Evolutionary conservation across 2,888 invertebrate genomes (phyloP), one percentile per base, ranked within the genome.

Genomic region (Erebia palarica): DNA sequence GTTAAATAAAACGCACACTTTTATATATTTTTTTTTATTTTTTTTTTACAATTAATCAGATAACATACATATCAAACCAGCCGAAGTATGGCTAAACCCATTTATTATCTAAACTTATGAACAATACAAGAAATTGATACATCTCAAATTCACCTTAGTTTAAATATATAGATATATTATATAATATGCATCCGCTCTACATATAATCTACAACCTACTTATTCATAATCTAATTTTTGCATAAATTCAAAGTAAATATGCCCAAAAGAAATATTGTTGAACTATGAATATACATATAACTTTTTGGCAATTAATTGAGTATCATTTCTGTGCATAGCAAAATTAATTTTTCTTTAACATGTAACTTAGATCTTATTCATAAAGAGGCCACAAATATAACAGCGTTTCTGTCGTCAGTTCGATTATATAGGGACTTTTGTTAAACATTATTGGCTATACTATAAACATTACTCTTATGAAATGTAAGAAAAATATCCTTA

Each of bases 301-400:
- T 93, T 94, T 94, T 94, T 94, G 94, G 94, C 94, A 94, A 94
- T 93, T 92, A 91, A 93, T 91, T 94, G 94, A 94, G 94, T 94
- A 94, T 94, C 93, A 93, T 93, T 92, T 93, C 90, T 93, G 93
- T 93, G 93, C 93, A 94, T 92, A 93, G 92, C 92, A 93, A 93
- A 91, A 92, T 82, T 92, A 91, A 92, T 89, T 92, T 92, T 92
- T 88, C 88, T 92, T 93, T 90, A 92, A 92, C 87, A 91, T 91
- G 92, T 93, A 93, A 93, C 93, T 92, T 92, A 93, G 91, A 92
- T 92, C 92, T 93, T 92, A 93, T 91, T 89, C 83, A 90, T 92
- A 92, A 91, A 92, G 92, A 93, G 93, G 93, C 93, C 92, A 93
- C 93, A 92, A 92, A 89, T 93, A 92, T 92, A 92, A 92, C 92